Evolutionary conservation across 2,797 vertebrate species (phyloP).

Genomic region (Cynodonichthys magdalenae): DNA sequence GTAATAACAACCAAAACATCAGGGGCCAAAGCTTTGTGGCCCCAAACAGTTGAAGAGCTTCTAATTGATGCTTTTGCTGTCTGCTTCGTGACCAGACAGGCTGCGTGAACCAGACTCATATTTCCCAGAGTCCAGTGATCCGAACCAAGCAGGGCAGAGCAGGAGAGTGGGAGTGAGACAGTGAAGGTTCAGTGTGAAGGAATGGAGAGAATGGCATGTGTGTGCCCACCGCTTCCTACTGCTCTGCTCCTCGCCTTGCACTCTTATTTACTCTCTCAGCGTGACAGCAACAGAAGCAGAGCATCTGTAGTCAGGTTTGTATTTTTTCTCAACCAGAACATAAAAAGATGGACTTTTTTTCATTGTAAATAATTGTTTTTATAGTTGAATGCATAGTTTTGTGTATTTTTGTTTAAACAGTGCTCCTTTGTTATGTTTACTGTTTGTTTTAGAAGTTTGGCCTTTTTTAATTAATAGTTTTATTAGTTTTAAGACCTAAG

Average conservation of each 20-base stretch:
- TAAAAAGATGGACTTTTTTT: too few species aligned
- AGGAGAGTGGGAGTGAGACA: constrained; percentile 78
- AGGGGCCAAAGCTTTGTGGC: background rate
- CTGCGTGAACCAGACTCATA: constrained; percentile 18
- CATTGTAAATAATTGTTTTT: too few species aligned
- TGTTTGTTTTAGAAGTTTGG: too few species aligned
- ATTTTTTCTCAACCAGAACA: constrained; percentile 4
- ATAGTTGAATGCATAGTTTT: too few species aligned
- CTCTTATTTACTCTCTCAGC: constrained; percentile 46
- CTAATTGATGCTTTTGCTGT: background rate
- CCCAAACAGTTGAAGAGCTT: background rate
- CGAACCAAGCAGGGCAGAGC: constrained; percentile 32
- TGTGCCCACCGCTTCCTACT: constrained; percentile 77
- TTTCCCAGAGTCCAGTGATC: constrained; percentile 40
- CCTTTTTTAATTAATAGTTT: too few species aligned
- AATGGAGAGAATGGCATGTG: constrained; percentile 81
- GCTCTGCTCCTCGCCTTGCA: constrained; percentile 38
- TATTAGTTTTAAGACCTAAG: too few species aligned
- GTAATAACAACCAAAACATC: background rate
- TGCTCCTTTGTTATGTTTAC: too few species aligned
- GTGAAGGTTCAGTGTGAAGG: constrained; percentile 74
- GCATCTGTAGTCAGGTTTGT: constrained; percentile 73
- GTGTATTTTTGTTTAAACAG: too few species aligned
- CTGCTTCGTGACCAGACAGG: constrained; percentile 18
- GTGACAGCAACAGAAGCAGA: constrained; percentile 48